Evolutionary conservation across 2,113 vertebrate genomes (phyloP), one percentile per base, ranked within the genome.

Genomic region (Camarhynchus parvulus): DNA sequence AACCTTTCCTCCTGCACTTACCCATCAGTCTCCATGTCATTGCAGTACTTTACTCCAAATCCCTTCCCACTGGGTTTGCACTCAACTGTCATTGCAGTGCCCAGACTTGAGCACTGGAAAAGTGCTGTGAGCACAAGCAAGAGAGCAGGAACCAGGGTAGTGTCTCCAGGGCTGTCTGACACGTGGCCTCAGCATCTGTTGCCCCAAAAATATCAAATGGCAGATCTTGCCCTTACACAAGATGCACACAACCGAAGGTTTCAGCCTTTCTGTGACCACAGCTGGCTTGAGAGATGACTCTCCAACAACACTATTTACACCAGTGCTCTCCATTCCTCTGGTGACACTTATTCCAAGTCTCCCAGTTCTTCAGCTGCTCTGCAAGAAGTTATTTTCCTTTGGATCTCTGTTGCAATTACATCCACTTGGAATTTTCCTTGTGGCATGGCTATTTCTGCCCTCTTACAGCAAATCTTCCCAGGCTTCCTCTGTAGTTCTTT

Each of bases 151-250:
- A 83, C n/a, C 59, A 55, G 87, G 67, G 46, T 10, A 63, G 42
- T 0, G 2, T 90, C 94, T 93, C 94, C 83, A 81, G 90, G 86
- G 89, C 68, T 83, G 82, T n/a, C 85, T 86, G 75, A 88, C 88
- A 93, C 8, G 9, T 83, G 88, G 83, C 64, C 64, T 81, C 86
- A 72, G 89, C 83, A 94, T 91, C 86, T 95, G 79, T 62, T 69
- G 63, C 83, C 80, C 87, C 18, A 70, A 92, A 94, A 92, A 67
- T 28, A 89, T 72, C 78, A 53, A 84, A 87, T 78, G 84, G 46
- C 28, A 72, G 50, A 70, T n/a, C 69, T 63, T 81, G 67, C 39
- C 37, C 72, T 94, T 74, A 44, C 31, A 53, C 81, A 76, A 81
- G 53, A 47, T 13, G 13, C 3, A 20, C 19, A 46, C 22, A 55